Conservation (phyloP, 1,140 invertebrate species). For the Andrena cerasifolii region DNA sequence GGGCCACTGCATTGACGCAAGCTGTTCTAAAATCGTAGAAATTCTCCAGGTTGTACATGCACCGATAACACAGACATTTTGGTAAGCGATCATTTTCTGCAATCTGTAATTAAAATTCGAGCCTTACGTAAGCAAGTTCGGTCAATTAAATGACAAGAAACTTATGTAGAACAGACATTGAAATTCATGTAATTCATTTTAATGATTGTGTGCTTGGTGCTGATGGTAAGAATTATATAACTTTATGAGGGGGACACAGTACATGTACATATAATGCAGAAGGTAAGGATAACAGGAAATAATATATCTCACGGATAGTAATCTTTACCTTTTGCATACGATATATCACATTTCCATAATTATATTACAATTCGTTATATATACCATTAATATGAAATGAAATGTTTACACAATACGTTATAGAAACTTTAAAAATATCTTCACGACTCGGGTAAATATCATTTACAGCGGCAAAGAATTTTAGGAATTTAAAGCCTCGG, state of each 20-base stretch:
- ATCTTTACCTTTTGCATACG: not conserved
- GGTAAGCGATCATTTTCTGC: constrained; percentile 80
- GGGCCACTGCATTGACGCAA: constrained; percentile 80
- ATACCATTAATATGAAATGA: too few species aligned
- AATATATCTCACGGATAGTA: not conserved
- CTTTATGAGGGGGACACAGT: not conserved
- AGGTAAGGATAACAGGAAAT: too few species aligned
- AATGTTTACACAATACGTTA: too few species aligned
- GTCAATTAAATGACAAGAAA: not conserved
- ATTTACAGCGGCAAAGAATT: too few species aligned
- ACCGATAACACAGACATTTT: constrained; percentile 82
- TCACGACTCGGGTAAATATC: too few species aligned
- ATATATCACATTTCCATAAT: not conserved
- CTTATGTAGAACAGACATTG: not conserved
- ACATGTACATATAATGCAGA: not conserved
- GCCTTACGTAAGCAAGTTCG: not conserved
- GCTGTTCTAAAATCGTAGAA: constrained; percentile 83
- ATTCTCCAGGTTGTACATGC: constrained; percentile 83
- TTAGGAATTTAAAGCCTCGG: too few species aligned
- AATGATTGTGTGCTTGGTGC: not conserved
- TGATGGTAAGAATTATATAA: constrained; percentile 21
- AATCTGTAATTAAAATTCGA: constrained; percentile 75
- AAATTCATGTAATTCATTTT: not conserved
- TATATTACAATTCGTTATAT: too few species aligned
- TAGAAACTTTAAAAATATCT: too few species aligned